Percentiles rank a stretch among this genome's conserved stretches.
These are phyloP conservation scores for Leptinotarsa tumamoca DNA, from an alignment of 2,888 invertebrate genomes.

Conservation along the genomic window DNA sequence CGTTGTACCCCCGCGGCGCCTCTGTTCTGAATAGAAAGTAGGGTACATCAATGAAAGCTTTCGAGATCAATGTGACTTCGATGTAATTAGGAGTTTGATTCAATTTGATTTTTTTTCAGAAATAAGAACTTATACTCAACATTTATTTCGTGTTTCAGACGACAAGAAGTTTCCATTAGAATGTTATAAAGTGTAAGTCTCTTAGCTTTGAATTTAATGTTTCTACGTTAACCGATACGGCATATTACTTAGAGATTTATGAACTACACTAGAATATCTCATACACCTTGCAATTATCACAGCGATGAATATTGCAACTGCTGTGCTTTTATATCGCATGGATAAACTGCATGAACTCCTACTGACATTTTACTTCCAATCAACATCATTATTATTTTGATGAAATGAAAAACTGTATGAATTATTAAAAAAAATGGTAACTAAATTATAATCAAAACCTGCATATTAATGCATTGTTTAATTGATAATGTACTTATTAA, in stretches of 20 bases:
- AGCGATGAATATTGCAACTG: conserved; percentile 7
- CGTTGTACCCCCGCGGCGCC: too few relatives aligned
- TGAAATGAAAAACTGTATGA: not conserved
- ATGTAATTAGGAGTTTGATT: too few relatives aligned
- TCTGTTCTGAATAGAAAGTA: too few relatives aligned
- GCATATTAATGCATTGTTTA: too few relatives aligned
- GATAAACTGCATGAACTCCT: not conserved
- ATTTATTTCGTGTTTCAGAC: too few relatives aligned
- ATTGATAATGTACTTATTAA: too few relatives aligned
- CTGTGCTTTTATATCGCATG: conserved; percentile 1
- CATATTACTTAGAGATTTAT: conserved; percentile 6
- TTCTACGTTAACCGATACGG: conserved; percentile 4
- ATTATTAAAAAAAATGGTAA: too few relatives aligned
- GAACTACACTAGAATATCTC: not conserved
- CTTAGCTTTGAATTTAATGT: not conserved
- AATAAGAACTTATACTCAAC: too few relatives aligned
- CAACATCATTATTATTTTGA: not conserved
- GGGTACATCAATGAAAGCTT: too few relatives aligned
- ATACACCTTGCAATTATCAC: conserved; percentile 3
- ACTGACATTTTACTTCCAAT: not conserved
- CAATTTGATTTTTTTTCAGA: too few relatives aligned
- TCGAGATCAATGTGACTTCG: too few relatives aligned
- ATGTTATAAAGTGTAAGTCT: not conserved
- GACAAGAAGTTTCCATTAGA: not conserved
- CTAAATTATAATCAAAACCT: too few relatives aligned